Evolutionary conservation across 2,888 invertebrate genomes (phyloP), one percentile per base, ranked within the genome.

Genomic region (Margaritifera margaritifera): DNA sequence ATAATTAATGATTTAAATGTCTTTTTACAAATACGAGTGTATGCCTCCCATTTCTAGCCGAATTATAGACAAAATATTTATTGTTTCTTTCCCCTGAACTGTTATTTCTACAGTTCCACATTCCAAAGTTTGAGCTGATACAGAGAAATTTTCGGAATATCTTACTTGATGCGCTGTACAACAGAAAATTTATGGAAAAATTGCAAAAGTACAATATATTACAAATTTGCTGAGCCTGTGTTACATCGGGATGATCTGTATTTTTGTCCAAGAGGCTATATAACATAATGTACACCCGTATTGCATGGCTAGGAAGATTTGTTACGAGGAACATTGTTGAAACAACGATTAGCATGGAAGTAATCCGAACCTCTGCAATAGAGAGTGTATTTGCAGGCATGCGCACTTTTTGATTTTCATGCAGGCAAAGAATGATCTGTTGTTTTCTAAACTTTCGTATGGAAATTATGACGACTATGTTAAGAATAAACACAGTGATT

Each of bases 221-320:
- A 25, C 80, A 80, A 19, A 83, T 63, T 42, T 82, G 80, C 72
- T 85, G 85, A 18, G 80, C 67, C 25, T 75, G 68, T 25, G 75
- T 68, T 11, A 74, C 63, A 50, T 74, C 54, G 31, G 72, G 66
- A 42, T 71, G 63, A 11, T 69, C 63, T 25, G 79, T 63, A 52
- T 60, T 63, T 3, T 63, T 65, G 8, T 68, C 68, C 27, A 72
- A 57, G n/a, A 78, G 59, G 24, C 78, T 69, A 59, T 72, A 64
- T 6, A 86, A 70, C 53, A 83, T 68, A 15, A 83, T 72, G 67
- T 82, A 84, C 59, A 85, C 65, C 8, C 85, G 70, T 51, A 83
- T 78, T 15, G 81, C 84, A 72, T 88, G 83, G 64, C 85, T 86
- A 18, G 87, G 87, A 24, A 87, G 69, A 59, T 84, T 83, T 8